Conservation (phyloP, 1,140 invertebrate species). For the Chrysomallon squamiferum region DNA sequence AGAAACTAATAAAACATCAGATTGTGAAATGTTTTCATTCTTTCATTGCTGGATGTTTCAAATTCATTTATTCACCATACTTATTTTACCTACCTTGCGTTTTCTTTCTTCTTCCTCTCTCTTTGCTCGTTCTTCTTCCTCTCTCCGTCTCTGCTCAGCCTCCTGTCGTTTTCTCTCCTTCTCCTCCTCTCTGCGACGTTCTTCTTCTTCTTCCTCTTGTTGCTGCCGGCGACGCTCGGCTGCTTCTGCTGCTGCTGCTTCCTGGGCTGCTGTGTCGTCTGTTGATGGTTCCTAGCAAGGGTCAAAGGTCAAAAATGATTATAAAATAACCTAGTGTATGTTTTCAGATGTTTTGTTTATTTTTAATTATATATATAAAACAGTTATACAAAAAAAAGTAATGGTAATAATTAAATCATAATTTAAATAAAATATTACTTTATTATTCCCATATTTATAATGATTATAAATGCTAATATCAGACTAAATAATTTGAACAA, state of each 20-base stretch:
- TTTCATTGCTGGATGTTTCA: background rate
- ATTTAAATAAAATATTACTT: too few relatives aligned
- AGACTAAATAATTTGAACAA: too few relatives aligned
- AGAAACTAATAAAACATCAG: too few relatives aligned
- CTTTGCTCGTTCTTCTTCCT: slow-evolving; percentile 12
- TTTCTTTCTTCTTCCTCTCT: slow-evolving; percentile 21
- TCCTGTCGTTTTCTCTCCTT: slow-evolving; percentile 12
- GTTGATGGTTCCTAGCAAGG: slow-evolving; percentile 4
- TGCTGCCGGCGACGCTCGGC: slow-evolving; percentile 14
- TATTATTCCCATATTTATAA: too few relatives aligned
- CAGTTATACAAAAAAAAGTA: too few relatives aligned
- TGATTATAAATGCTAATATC: too few relatives aligned
- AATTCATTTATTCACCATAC: background rate
- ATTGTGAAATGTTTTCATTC: too few relatives aligned
- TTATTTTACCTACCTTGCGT: slow-evolving; percentile 13
- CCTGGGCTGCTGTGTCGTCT: slow-evolving; percentile 16
- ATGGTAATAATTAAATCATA: too few relatives aligned
- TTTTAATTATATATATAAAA: too few relatives aligned
- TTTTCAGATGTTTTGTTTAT: too few relatives aligned
- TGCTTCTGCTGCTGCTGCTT: slow-evolving; percentile 10
- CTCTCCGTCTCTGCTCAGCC: slow-evolving; percentile 10
- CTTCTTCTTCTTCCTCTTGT: slow-evolving; percentile 17
- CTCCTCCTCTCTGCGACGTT: slow-evolving; percentile 1
- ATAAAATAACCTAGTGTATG: too few relatives aligned
- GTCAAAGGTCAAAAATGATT: too few relatives aligned